Evolutionary conservation across 1,140 invertebrate genomes (phyloP).

Genomic region (Drosophila baimaii): DNA sequence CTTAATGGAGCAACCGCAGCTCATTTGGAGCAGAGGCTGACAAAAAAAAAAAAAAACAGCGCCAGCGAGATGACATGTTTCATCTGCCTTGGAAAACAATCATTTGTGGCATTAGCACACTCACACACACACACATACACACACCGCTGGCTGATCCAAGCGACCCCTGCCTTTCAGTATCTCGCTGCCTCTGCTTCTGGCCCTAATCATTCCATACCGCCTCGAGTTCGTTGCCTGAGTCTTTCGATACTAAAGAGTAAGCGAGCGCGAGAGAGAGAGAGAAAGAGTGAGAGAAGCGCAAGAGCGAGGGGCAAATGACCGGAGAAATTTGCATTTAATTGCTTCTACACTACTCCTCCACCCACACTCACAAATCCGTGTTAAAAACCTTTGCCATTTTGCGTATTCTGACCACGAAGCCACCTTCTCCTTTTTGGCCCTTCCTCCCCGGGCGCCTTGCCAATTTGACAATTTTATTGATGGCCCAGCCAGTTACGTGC

Average conservation of each 20-base stretch:
- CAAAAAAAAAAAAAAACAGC: slow-evolving; percentile 5
- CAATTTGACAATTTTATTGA: slow-evolving; percentile 81
- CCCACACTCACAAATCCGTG: slow-evolving; percentile 21
- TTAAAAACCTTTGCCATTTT: slow-evolving; percentile 15
- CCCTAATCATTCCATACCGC: slow-evolving; percentile 35
- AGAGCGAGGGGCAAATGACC: slow-evolving; percentile 9
- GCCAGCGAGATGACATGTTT: slow-evolving; percentile 43
- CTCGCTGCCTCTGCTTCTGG: slow-evolving; percentile 9
- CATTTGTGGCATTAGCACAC: slow-evolving; percentile 43
- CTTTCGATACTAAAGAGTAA: slow-evolving; percentile 28
- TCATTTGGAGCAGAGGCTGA: slow-evolving; percentile 39
- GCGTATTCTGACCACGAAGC: slow-evolving; percentile 53
- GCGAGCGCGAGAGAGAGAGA: background rate
- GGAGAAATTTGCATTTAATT: slow-evolving; percentile 58
- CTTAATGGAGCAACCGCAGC: slow-evolving; percentile 45
- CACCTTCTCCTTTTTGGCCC: slow-evolving; percentile 5
- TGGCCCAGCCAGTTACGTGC: slow-evolving; percentile 62
- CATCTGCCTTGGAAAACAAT: slow-evolving; percentile 40
- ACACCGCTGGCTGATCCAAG: slow-evolving; percentile 21
- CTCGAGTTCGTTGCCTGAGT: slow-evolving; percentile 68
- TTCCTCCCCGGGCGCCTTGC: slow-evolving; percentile 42
- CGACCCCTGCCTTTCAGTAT: slow-evolving; percentile 4
- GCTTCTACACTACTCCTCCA: slow-evolving; percentile 3
- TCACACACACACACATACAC: too few species aligned
- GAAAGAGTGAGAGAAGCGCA: background rate